These are phyloP conservation scores for Peromyscus californicus DNA, from an alignment of 2,113 vertebrate genomes.

Conservation along the genomic window DNA sequence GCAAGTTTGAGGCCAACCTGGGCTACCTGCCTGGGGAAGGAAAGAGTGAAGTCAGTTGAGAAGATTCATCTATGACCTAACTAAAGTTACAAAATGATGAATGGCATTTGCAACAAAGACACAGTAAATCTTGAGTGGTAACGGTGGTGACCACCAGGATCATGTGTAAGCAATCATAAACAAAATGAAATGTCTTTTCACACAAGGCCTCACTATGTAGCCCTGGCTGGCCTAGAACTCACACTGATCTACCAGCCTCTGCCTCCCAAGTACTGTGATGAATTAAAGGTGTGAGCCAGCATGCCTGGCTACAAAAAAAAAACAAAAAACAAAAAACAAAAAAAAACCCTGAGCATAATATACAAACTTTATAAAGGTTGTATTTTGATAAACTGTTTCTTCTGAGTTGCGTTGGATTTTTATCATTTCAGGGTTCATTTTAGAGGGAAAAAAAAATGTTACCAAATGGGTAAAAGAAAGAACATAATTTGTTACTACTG, in stretches of 20 bases:
- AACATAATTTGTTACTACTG: background rate
- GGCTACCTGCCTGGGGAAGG: background rate
- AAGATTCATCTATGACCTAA: background rate
- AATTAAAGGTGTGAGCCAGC: background rate
- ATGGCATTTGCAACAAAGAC: conserved; percentile 17
- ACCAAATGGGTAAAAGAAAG: conserved; percentile 1
- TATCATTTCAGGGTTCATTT: background rate
- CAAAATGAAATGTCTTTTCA: background rate
- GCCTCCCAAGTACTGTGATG: background rate
- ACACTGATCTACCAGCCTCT: background rate
- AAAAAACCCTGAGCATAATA: background rate
- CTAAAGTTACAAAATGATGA: background rate
- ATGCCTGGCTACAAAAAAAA: background rate
- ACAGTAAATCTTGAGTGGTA: background rate
- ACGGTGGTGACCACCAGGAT: background rate
- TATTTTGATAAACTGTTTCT: conserved; percentile 23
- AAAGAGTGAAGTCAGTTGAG: background rate
- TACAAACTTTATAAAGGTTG: conserved; percentile 24
- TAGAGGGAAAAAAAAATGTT: background rate
- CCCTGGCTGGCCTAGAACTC: background rate
- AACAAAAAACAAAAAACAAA: background rate
- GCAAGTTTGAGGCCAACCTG: background rate
- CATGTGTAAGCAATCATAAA: background rate
- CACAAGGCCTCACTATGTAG: background rate
- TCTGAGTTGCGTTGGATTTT: background rate